Evolutionary conservation across 2,113 vertebrate species (phyloP).

Genomic region (Ictidomys tridecemlineatus): DNA sequence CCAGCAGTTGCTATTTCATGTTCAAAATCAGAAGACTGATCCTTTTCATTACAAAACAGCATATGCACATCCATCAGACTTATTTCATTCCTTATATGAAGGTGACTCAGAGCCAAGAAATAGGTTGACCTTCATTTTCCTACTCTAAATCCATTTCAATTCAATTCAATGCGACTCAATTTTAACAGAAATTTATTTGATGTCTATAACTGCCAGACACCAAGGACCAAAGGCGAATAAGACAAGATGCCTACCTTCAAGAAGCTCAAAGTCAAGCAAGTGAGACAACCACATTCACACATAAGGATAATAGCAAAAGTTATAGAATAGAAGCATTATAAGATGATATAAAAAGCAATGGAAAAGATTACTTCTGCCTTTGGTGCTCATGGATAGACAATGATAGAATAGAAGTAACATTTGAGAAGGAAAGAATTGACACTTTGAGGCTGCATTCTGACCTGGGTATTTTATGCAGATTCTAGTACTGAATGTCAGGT

Average conservation of each 20-base stretch:
- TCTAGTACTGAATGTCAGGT: not conserved
- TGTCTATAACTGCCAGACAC: not conserved
- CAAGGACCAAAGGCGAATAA: not conserved
- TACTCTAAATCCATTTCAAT: not conserved
- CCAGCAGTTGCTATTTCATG: slow-evolving; percentile 46
- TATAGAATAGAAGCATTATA: not conserved
- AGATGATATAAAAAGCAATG: not conserved
- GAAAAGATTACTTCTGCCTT: not conserved
- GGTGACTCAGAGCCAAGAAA: not conserved
- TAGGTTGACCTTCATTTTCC: slow-evolving; percentile 18
- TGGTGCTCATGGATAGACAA: not conserved
- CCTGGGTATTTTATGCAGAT: not conserved
- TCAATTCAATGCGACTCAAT: not conserved
- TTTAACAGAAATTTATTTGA: not conserved
- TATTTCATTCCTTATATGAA: not conserved
- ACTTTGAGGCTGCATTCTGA: not conserved
- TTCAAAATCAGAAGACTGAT: slow-evolving; percentile 45
- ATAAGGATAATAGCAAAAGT: not conserved
- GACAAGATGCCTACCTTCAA: not conserved
- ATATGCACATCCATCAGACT: not conserved
- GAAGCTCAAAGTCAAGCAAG: not conserved
- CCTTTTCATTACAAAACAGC: slow-evolving; percentile 34
- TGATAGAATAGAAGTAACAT: not conserved
- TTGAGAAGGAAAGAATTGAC: not conserved
- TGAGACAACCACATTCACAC: not conserved